These are phyloP conservation scores for Clostera curtula DNA, from an alignment of 2,888 invertebrate species.

Conservation along the genomic window DNA sequence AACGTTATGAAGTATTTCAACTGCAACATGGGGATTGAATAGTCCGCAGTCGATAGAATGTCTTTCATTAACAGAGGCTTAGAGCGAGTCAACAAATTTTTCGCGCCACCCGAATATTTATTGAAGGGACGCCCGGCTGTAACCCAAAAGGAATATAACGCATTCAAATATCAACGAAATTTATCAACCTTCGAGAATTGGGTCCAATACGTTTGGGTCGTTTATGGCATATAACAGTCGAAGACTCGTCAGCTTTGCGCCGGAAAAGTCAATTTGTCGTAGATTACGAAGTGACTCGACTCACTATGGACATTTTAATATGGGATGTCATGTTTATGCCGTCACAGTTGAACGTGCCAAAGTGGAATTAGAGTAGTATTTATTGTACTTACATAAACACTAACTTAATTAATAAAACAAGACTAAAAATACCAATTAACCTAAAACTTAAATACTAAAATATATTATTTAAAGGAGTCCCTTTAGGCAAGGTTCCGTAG, in stretches of 20 bases:
- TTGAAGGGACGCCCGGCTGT: constrained; percentile 49
- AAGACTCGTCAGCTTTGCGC: constrained; percentile 61
- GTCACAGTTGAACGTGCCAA: too few relatives aligned
- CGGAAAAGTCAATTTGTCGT: constrained; percentile 70
- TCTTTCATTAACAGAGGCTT: constrained; percentile 53
- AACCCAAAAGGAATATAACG: constrained; percentile 59
- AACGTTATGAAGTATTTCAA: constrained; percentile 43
- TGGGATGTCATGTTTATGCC: too few relatives aligned
- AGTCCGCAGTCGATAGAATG: constrained; percentile 25
- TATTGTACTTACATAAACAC: too few relatives aligned
- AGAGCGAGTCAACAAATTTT: constrained; percentile 41
- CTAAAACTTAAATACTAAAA: too few relatives aligned
- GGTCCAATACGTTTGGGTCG: constrained; percentile 66
- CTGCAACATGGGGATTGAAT: constrained; percentile 29
- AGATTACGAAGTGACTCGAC: constrained; percentile 60
- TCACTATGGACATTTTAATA: too few relatives aligned
- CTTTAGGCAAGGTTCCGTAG: too few relatives aligned
- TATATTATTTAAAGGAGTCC: too few relatives aligned
- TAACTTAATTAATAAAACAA: too few relatives aligned
- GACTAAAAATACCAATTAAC: too few relatives aligned
- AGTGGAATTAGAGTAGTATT: too few relatives aligned
- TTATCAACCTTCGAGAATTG: constrained; percentile 62
- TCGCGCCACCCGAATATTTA: constrained; percentile 44
- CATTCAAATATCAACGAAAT: constrained; percentile 71
- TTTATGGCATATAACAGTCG: constrained; percentile 67